These are phyloP conservation scores for Protodeltote pygarga DNA, from an alignment of 2,888 invertebrate genomes.

Conservation along the genomic window DNA sequence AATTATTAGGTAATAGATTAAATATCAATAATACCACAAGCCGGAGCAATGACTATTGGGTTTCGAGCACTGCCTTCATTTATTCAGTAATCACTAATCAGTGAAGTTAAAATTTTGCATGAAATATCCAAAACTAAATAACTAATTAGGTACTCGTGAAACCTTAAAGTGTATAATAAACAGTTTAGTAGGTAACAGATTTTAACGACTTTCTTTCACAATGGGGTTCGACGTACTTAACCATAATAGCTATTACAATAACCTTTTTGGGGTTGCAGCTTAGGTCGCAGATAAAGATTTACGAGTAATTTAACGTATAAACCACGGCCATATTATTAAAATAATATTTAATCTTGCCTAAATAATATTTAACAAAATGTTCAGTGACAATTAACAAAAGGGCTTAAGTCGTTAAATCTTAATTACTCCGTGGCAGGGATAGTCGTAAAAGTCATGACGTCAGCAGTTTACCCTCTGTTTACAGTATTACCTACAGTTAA, in stretches of 20 bases:
- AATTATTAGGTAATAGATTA: too few species aligned
- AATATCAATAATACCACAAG: too few species aligned
- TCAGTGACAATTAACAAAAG: constrained; percentile 65
- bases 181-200: constrained; percentile 18
- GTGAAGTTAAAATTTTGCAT: too few species aligned
- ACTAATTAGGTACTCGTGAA: constrained; percentile 2
- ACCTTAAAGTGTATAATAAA: constrained; percentile 11
- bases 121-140: too few species aligned
- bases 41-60: too few species aligned
- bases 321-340: constrained; percentile 15
- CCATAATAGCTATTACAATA: constrained; percentile 12
- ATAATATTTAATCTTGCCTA: constrained; percentile 31
- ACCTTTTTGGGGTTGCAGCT: constrained; percentile 18
- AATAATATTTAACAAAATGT: constrained; percentile 58
- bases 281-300: constrained; percentile 26
- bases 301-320: constrained; percentile 18
- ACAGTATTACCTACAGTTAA: constrained; percentile 51
- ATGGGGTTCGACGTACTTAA: constrained; percentile 16
- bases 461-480: constrained; percentile 48
- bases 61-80: too few species aligned
- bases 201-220: constrained; percentile 26
- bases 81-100: too few species aligned
- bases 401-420: constrained; percentile 71
- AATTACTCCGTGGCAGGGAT: constrained; percentile 64
- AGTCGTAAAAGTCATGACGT: constrained; percentile 67